Evolutionary conservation across 1,140 invertebrate species (phyloP).

Genomic region (Stegodyphus dumicola): DNA sequence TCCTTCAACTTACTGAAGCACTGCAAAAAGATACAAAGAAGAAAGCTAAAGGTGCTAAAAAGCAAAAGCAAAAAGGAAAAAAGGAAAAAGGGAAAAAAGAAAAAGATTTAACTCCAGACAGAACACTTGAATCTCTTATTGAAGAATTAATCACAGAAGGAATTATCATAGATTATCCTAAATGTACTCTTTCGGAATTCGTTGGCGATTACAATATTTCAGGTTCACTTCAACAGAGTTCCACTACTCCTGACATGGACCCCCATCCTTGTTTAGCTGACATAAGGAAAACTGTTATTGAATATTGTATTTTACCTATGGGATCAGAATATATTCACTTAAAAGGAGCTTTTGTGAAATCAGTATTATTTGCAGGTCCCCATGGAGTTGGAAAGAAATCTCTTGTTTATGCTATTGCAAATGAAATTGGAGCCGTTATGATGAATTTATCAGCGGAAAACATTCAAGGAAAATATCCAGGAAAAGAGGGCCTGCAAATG

Average conservation of each 20-base stretch:
- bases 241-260: constrained; percentile 67
- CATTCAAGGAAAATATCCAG: constrained; percentile 87
- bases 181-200: constrained; percentile 9
- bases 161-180: constrained; percentile 70
- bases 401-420: constrained; percentile 87
- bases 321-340: constrained; percentile 21
- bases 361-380: constrained; percentile 84
- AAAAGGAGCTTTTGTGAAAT: constrained; percentile 78
- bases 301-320: constrained; percentile 91
- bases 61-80: constrained; percentile 72
- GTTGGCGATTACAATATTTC: constrained; percentile 34
- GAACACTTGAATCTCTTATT: constrained; percentile 88
- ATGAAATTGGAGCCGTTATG: constrained; percentile 86
- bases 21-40: constrained; percentile 10
- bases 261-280: constrained; percentile 80
- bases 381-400: constrained; percentile 88
- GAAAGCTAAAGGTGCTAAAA: constrained; percentile 54
- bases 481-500: constrained; percentile 94
- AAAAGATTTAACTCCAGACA: constrained; percentile 94
- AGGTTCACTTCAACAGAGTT: not conserved
- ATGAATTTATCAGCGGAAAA: constrained; percentile 92
- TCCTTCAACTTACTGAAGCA: not conserved
- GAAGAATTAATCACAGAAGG: constrained; percentile 91
- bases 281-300: constrained; percentile 83
- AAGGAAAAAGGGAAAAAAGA: constrained; percentile 84